Percentiles rank a stretch among this genome's conserved stretches.
These are phyloP conservation scores for Ispidina picta DNA, from an alignment of 2,797 vertebrate species.

Conservation along the genomic window DNA sequence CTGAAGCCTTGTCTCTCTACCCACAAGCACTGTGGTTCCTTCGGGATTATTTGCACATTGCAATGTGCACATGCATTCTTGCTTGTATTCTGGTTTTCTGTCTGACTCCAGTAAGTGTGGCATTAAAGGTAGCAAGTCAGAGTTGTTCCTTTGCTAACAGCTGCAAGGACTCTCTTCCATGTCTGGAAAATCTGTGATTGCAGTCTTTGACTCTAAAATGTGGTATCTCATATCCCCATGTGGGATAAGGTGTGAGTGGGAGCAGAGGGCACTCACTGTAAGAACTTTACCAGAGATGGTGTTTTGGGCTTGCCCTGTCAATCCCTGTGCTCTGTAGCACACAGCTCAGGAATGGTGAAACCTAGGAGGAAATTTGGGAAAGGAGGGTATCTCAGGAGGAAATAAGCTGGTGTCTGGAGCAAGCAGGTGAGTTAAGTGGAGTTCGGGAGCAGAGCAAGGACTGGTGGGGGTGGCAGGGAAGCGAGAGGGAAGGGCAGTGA, in stretches of 20 bases:
- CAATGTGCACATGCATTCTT: fast-evolving
- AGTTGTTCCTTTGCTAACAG: neutral
- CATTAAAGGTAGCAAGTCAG: neutral
- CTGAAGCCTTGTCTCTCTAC: neutral
- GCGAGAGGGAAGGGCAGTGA: neutral
- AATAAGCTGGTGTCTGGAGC: neutral
- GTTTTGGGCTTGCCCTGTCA: neutral
- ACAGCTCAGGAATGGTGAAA: neutral
- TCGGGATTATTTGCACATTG: neutral
- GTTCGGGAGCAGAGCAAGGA: neutral
- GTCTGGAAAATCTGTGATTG: neutral
- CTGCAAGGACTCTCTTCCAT: neutral
- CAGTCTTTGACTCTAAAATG: neutral
- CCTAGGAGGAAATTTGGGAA: neutral
- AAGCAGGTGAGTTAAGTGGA: neutral
- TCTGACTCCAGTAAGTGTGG: neutral
- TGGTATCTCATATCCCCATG: neutral
- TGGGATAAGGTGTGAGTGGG: neutral
- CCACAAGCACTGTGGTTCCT: neutral
- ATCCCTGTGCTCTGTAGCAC: neutral
- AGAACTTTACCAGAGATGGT: neutral
- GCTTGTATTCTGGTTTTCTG: neutral
- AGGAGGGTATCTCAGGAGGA: neutral
- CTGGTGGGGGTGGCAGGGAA: neutral
- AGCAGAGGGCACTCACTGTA: neutral